Percentiles rank a stretch among this genome's conserved stretches.
Conservation (phyloP, 2,797 vertebrate species). For the Propithecus perrieri region DNA sequence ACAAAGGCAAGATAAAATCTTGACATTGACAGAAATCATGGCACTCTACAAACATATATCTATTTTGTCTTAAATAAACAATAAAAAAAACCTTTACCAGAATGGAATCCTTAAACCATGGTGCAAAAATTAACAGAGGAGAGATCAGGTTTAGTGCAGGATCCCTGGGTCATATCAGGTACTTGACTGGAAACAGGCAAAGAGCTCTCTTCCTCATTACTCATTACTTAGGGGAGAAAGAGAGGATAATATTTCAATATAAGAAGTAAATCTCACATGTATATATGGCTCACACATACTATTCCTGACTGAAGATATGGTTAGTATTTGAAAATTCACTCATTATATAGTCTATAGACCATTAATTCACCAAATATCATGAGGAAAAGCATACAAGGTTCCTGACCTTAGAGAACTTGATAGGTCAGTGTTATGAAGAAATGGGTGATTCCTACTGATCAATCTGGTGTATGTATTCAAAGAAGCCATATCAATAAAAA, state of each 20-base stretch:
- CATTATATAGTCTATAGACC: too few relatives aligned
- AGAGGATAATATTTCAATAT: neutral
- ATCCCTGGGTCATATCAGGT: neutral
- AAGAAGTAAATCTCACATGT: neutral
- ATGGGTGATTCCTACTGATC: too few relatives aligned
- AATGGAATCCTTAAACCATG: neutral
- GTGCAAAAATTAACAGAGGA: neutral
- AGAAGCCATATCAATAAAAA: too few relatives aligned
- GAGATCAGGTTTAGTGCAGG: neutral
- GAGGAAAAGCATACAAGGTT: too few relatives aligned
- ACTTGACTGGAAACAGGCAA: neutral
- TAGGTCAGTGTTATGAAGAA: too few relatives aligned
- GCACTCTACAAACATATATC: neutral
- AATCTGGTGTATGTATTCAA: too few relatives aligned
- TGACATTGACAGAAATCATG: too few relatives aligned
- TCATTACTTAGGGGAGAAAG: neutral
- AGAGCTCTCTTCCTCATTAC: neutral
- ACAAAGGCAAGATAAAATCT: too few relatives aligned
- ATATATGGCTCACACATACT: neutral
- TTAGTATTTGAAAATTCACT: too few relatives aligned
- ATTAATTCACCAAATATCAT: too few relatives aligned
- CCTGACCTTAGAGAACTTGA: too few relatives aligned
- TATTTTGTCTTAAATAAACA: neutral
- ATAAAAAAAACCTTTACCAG: neutral
- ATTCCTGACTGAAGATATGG: too few relatives aligned